phyloP scores from a whole-genome alignment of 2,113 vertebrate species.

The Salvelinus fontinalis region DNA sequence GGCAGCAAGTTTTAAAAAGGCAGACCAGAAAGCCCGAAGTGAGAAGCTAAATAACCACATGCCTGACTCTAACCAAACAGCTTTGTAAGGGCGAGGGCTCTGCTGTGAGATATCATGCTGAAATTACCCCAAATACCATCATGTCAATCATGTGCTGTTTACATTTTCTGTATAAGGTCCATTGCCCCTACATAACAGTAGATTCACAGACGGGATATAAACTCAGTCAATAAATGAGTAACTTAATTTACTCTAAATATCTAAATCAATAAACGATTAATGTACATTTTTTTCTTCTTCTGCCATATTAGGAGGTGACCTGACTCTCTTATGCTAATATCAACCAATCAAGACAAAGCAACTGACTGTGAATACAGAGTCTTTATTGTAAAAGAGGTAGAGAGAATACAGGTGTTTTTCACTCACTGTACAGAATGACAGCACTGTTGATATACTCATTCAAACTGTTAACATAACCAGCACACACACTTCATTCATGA shows the following conservation, averaged over 20 bases:
- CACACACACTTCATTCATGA: slow-evolving; percentile 60
- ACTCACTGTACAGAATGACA: slow-evolving; percentile 80
- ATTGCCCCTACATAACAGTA: not conserved
- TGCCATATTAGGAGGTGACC: not conserved
- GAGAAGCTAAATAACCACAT: slow-evolving; percentile 49
- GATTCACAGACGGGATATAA: not conserved
- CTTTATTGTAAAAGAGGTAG: slow-evolving; percentile 87
- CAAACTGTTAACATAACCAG: slow-evolving; percentile 66
- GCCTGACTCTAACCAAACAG: slow-evolving; percentile 63
- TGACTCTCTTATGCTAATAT: not conserved
- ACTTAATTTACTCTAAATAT: not conserved
- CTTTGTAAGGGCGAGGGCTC: slow-evolving; percentile 53
- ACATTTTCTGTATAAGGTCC: not conserved
- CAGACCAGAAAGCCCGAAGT: slow-evolving; percentile 55
- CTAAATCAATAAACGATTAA: not conserved
- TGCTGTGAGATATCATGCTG: too few species aligned
- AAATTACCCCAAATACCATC: not conserved
- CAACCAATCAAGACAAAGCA: not conserved
- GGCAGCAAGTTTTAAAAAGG: slow-evolving; percentile 32
- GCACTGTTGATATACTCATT: slow-evolving; percentile 71
- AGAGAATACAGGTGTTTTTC: slow-evolving; percentile 79
- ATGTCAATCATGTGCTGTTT: not conserved
- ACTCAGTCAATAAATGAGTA: not conserved
- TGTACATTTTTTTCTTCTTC: not conserved
- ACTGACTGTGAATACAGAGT: slow-evolving; percentile 77